Evolutionary conservation across 1,140 invertebrate genomes (phyloP).

Genomic region (Heliothis virescens): DNA sequence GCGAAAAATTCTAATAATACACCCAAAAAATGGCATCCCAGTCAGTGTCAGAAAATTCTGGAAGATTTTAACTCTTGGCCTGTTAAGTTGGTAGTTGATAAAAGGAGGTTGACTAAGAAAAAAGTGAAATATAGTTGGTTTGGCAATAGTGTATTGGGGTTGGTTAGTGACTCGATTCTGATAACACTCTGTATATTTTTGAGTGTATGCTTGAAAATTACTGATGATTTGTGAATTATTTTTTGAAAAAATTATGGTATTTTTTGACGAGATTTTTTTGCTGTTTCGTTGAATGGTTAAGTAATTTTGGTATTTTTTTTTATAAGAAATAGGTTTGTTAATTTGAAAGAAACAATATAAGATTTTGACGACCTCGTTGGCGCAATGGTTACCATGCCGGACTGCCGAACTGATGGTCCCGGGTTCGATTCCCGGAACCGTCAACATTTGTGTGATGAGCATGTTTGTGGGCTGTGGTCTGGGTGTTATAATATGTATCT

Average conservation of each 20-base stretch:
- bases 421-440: no score
- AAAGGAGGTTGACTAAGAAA: constrained; percentile 70
- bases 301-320: no score
- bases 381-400: no score
- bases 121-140: constrained; percentile 58
- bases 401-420: no score
- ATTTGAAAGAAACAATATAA: no score
- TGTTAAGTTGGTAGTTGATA: constrained; percentile 70
- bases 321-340: no score
- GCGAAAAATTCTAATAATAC: constrained; percentile 87
- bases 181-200: constrained; percentile 82
- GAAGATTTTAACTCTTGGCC: constrained; percentile 78
- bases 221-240: constrained; percentile 55
- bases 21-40: constrained; percentile 87
- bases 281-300: background rate
- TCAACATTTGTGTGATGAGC: no score
- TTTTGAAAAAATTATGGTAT: background rate
- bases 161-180: constrained; percentile 79
- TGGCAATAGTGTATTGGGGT: constrained; percentile 64
- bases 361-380: no score
- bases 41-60: constrained; percentile 86
- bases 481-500: no score
- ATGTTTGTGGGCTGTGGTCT: no score
- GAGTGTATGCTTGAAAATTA: constrained; percentile 76
- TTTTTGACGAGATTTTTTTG: background rate